Evolutionary conservation across 2,113 vertebrate genomes (phyloP).

Genomic region (Polypterus senegalus): DNA sequence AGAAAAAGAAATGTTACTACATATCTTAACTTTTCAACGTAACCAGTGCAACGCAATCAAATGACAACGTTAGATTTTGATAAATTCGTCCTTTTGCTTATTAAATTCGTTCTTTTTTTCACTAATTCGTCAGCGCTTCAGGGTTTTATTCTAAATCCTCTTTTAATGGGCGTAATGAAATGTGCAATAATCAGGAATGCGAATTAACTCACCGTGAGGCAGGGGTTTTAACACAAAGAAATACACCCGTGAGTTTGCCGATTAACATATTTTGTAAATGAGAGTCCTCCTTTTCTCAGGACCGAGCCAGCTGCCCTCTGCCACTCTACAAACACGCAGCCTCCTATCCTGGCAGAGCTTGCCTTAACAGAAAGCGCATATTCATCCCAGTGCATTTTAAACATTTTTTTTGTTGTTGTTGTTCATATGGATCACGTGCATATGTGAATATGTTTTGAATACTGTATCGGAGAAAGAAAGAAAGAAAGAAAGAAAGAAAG

Average conservation of each 20-base stretch:
- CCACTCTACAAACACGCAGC: slow-evolving; percentile 40
- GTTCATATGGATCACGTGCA: too few relatives aligned
- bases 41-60: not conserved
- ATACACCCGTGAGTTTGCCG: slow-evolving; percentile 38
- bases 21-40: too few relatives aligned
- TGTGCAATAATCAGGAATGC: slow-evolving; percentile 5
- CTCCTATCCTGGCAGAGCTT: slow-evolving; percentile 42
- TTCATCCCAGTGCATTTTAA: slow-evolving; percentile 43
- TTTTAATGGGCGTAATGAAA: slow-evolving; percentile 7
- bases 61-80: not conserved
- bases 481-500: too few relatives aligned
- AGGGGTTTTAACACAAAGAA: slow-evolving; percentile 2
- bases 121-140: not conserved
- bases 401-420: not conserved
- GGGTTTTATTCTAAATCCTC: not conserved
- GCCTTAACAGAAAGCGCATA: slow-evolving; percentile 43
- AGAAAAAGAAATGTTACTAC: too few relatives aligned
- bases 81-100: not conserved
- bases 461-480: too few relatives aligned
- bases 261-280: slow-evolving; percentile 49
- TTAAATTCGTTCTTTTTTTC: not conserved
- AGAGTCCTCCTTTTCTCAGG: slow-evolving; percentile 44
- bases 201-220: slow-evolving; percentile 6
- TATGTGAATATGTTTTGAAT: too few relatives aligned
- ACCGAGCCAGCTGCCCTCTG: slow-evolving; percentile 44